phyloP scores from a whole-genome alignment of 2,888 invertebrate species.

The Colletes collaris region DNA sequence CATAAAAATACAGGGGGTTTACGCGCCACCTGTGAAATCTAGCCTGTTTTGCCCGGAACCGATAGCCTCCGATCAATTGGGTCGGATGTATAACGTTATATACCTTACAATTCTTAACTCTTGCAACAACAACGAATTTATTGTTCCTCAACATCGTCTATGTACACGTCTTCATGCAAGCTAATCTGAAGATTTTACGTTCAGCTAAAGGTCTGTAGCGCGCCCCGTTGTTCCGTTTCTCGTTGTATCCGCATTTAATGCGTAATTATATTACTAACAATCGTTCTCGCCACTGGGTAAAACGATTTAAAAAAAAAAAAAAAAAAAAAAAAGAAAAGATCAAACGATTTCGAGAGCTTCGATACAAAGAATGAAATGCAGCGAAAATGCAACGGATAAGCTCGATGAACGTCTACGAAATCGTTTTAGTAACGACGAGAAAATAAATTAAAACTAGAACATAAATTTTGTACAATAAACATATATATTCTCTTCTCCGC shows the following conservation, averaged over 20 bases:
- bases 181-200: constrained; percentile 35
- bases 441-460: constrained; percentile 47
- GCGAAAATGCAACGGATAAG: constrained; percentile 53
- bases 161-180: constrained; percentile 44
- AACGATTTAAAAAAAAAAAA: constrained; percentile 1
- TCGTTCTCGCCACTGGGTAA: constrained; percentile 26
- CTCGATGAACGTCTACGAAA: constrained; percentile 24
- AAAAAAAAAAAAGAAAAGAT: neutral
- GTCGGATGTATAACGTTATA: constrained; percentile 58
- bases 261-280: constrained; percentile 26
- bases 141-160: constrained; percentile 48
- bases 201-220: constrained; percentile 32
- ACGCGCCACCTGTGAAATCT: constrained; percentile 65
- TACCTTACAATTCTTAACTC: constrained; percentile 47
- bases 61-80: constrained; percentile 53
- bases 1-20: constrained; percentile 82
- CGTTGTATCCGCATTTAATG: constrained; percentile 37
- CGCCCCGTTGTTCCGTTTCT: constrained; percentile 23
- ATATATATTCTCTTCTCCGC: constrained; percentile 52
- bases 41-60: constrained; percentile 68
- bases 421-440: constrained; percentile 19
- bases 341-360: constrained; percentile 29
- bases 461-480: constrained; percentile 32
- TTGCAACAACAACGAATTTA: constrained; percentile 55
- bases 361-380: constrained; percentile 48